Evolutionary conservation across 2,888 invertebrate genomes (phyloP), one percentile per base, ranked within the genome.

Genomic region (Amorpha juglandis): DNA sequence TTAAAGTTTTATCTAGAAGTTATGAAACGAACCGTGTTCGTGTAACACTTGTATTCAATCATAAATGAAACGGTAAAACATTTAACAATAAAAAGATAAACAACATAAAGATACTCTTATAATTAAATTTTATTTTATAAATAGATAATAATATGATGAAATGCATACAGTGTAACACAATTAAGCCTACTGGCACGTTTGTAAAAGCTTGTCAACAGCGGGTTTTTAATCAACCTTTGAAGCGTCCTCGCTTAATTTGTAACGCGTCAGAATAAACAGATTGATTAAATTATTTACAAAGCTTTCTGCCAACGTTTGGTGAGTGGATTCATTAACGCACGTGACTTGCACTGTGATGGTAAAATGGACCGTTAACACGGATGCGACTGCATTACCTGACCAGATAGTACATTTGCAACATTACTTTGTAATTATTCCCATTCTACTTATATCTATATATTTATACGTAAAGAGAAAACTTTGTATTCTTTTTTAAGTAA

Each of bases 281-380:
- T 84, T 84, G 80, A 86, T 88, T 86, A 80, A 87, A 83, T 87
- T 84, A 88, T 84, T 81, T 81, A 86, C 81, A 82, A 80, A 82
- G 80, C 79, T 74, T 73, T 75, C 71, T 72, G 76, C 74, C 77
- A 76, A 79, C 77, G 77, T 77, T 75, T 79, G 77, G 77, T 80
- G 84, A 90, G 85, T 87, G 82, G 81, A 83, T 87, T 89, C 90
- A 90, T 91, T 89, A 91, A 82, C 77, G 74, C 87, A 88, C 87
- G 87, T 92, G 91, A 91, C 91, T 90, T 90, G 90, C 90, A 88
- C 68, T 73, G 79, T 76, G 71, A 74, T 79, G 68, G 72, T 74
- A 71, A 76, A 75, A 78, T 21, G 16, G 35, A 11, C 27, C 16
- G 52, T 47, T 63, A 52, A 45, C 62, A 65, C 82, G 83, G 76